Conservation (phyloP, 2,113 vertebrate genomes). For the Semnornis frantzii region DNA sequence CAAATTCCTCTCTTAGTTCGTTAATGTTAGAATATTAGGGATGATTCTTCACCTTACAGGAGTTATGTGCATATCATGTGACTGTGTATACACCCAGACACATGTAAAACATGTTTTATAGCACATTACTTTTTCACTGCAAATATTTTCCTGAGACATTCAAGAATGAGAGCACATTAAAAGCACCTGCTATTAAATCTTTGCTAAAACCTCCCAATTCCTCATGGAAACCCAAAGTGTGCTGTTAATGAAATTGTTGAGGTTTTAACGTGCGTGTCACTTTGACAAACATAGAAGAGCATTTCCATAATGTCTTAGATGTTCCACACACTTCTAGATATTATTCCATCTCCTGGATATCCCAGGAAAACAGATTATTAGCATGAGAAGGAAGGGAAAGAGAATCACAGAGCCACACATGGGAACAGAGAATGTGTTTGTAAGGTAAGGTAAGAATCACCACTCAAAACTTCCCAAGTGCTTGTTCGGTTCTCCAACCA, state of each 20-base stretch:
- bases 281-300: constrained; percentile 23
- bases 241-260: constrained; percentile 31
- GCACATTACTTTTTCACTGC: too few relatives aligned
- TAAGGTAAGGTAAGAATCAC: not conserved
- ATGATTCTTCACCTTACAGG: too few relatives aligned
- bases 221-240: not conserved
- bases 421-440: not conserved
- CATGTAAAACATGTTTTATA: too few relatives aligned
- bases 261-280: not conserved
- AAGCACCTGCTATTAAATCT: too few relatives aligned
- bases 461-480: not conserved
- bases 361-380: not conserved
- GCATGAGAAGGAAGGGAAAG: not conserved
- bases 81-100: too few relatives aligned
- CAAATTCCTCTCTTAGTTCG: too few relatives aligned
- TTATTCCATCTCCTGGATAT: not conserved
- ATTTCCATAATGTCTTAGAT: constrained; percentile 10
- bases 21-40: too few relatives aligned
- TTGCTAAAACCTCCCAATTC: not conserved
- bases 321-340: not conserved
- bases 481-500: not conserved
- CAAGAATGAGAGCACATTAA: too few relatives aligned
- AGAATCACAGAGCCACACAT: not conserved
- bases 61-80: too few relatives aligned
- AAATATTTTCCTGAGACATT: too few relatives aligned